Base-by-base conservation (phyloP, 1,140 invertebrate species). In the Micrasema minimum region DNA sequence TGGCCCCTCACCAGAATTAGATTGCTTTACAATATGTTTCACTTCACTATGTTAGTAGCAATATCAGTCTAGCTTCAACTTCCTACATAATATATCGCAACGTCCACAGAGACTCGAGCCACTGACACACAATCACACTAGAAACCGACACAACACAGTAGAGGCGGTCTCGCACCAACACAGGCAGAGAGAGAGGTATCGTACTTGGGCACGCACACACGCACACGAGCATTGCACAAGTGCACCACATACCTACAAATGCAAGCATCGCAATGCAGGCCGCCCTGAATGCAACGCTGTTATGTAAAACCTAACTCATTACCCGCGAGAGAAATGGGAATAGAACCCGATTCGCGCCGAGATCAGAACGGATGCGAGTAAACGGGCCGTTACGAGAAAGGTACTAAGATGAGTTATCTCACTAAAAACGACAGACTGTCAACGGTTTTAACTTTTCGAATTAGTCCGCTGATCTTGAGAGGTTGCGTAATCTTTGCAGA, bases 231-330 rank as follows among this genome's bases (percentile, higher is more conserved):
- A 20, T 59, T 59, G 55, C 55, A 59, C 55, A 59, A 59, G 22
- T 38, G 55, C 35, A 59, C 16, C 55, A 38, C 55, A 20, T 18
- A 41, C 55, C 37, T 35, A 22, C 51, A 16, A 7, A 10, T 48
- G 23, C 50, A 26, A 14, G 50, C 50, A 26, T 53, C 16, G 55
- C 55, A n/a, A 59, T 59, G 55, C 55, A 59, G 55, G 55, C 55
- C 55, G 55, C 35, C 55, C 55, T 41, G 55, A 59, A 59, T 59
- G 55, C 55, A 35, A 41, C 55, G 55, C 14, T 38, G 55, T 59
- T 59, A 59, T 22, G 55, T 59, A 59, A 55, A 59, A 59, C 55
- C 37, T 20, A 14, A 59, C 55, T 59, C 55, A 11, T 59, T 59
- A 59, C 55, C 10, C 5, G 4, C 20, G 48, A 31, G 55, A 22